Evolutionary conservation across 2,113 vertebrate genomes (phyloP).

Genomic region (Aythya baeri): DNA sequence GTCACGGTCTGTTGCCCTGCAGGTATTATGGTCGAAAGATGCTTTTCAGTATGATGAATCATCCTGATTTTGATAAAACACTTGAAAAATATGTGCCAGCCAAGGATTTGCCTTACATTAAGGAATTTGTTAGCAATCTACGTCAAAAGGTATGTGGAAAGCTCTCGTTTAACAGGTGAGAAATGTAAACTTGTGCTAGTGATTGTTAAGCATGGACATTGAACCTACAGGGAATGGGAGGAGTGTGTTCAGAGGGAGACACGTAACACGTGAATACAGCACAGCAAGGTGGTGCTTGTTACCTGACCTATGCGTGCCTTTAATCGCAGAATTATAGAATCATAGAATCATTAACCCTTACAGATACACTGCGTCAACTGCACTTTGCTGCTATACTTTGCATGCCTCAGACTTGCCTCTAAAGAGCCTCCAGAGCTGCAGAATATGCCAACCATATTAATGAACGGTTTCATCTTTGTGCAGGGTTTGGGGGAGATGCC

Average conservation of each 20-base stretch:
- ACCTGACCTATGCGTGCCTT: not conserved
- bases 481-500: slow-evolving; percentile 92
- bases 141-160: slow-evolving; percentile 84
- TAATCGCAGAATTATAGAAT: no score
- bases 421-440: not conserved
- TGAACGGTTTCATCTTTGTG: not conserved
- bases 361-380: fast-evolving
- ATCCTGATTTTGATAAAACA: slow-evolving; percentile 89
- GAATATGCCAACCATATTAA: not conserved
- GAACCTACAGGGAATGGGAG: not conserved
- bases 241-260: not conserved
- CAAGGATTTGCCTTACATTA: slow-evolving; percentile 88
- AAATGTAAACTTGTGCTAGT: fast-evolving
- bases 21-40: slow-evolving; percentile 93
- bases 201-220: fast-evolving
- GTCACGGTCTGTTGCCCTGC: not conserved
- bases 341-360: not conserved
- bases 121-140: slow-evolving; percentile 84
- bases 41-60: slow-evolving; percentile 86
- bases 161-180: not conserved
- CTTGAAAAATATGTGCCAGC: slow-evolving; percentile 86
- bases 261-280: fast-evolving
- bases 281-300: not conserved
- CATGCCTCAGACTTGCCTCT: not conserved
- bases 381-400: fast-evolving